Conservation (phyloP, 2,888 invertebrate species). For the Melolontha melolontha region DNA sequence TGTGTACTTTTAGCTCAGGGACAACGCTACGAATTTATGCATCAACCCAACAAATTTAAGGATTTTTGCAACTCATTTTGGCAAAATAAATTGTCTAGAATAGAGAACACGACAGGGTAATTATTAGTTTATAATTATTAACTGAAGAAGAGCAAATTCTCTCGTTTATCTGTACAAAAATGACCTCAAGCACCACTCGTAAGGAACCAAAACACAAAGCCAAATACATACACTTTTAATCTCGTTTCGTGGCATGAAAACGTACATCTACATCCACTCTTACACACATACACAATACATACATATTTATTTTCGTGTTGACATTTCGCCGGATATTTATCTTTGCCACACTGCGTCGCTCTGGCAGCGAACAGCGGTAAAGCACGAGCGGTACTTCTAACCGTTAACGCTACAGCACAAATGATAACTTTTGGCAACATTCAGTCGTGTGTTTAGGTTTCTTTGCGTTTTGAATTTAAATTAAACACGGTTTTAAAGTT, state of each 20-base stretch:
- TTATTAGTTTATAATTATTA: too few species aligned
- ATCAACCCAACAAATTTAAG: too few species aligned
- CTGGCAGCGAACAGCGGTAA: background rate
- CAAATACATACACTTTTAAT: background rate
- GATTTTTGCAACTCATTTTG: too few species aligned
- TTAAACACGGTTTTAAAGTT: conserved; percentile 64
- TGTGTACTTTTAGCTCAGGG: too few species aligned
- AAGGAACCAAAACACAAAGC: conserved; percentile 11
- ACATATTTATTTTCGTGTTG: conserved; percentile 29
- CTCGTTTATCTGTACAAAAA: background rate
- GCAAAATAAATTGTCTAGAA: too few species aligned
- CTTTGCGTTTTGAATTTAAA: conserved; percentile 54
- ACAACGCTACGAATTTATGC: too few species aligned
- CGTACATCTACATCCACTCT: background rate
- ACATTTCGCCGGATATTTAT: conserved; percentile 31
- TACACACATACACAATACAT: background rate
- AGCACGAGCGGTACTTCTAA: conserved; percentile 10
- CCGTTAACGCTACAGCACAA: background rate
- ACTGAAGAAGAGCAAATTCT: background rate
- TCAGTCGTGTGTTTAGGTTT: conserved; percentile 32
- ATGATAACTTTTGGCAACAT: conserved; percentile 1
- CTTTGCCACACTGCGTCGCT: conserved; percentile 9
- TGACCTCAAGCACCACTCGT: background rate
- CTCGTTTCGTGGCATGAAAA: background rate
- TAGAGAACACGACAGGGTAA: too few species aligned